Percentiles rank a stretch among this genome's conserved stretches.
phyloP scores from a whole-genome alignment of 2,797 vertebrate genomes.

The Heteromormyrus szaboi region DNA sequence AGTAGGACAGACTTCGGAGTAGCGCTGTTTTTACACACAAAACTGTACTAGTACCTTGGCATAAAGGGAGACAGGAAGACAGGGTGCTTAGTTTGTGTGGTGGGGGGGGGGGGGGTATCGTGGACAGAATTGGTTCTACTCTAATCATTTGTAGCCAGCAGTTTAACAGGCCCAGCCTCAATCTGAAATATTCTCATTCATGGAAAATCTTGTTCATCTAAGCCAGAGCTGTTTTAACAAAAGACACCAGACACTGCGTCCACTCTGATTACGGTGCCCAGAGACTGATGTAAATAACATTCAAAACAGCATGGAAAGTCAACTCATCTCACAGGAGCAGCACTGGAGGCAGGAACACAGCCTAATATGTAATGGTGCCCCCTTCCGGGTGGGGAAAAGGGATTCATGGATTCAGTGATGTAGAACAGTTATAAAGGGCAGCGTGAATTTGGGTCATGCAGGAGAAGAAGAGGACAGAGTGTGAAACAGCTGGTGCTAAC shows the following conservation, averaged over 20 bases:
- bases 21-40: not conserved
- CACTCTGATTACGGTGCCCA: not conserved
- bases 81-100: not conserved
- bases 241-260: not conserved
- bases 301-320: conserved; percentile 43
- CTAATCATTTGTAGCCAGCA: not conserved
- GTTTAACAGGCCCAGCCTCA: not conserved
- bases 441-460: conserved; percentile 15
- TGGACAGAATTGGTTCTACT: not conserved
- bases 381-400: not conserved
- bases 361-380: conserved; percentile 15
- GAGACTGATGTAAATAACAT: conserved; percentile 26
- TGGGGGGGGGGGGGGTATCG: not conserved
- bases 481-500: conserved; percentile 10
- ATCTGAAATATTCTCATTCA: not conserved
- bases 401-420: conserved; percentile 9
- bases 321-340: conserved; percentile 27
- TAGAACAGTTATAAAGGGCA: conserved; percentile 17
- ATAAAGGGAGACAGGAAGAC: not conserved
- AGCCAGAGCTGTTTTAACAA: not conserved
- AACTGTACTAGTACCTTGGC: not conserved
- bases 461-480: conserved; percentile 10
- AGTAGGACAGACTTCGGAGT: not conserved
- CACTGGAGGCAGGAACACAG: conserved; percentile 14
- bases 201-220: not conserved